Percentiles rank a stretch among this genome's conserved stretches.
Evolutionary conservation across 2,797 vertebrate species (phyloP).

Genomic region (Rhinogobio ventralis): DNA sequence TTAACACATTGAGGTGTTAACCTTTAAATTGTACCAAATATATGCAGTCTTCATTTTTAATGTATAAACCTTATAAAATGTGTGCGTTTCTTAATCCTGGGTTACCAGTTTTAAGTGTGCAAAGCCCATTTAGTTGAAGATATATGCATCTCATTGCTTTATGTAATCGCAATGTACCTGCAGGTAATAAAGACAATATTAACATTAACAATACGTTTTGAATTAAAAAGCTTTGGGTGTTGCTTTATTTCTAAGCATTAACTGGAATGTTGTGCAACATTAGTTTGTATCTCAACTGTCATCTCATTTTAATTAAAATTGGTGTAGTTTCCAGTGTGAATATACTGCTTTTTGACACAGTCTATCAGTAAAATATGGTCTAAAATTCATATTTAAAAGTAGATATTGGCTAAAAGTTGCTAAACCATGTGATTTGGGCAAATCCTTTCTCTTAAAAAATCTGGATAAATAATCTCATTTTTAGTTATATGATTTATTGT

Average conservation of each 20-base stretch:
- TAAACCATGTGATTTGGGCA: neutral
- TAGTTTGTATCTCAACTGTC: slow-evolving; percentile 21
- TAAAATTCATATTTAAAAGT: neutral
- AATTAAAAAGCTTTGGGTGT: slow-evolving; percentile 55
- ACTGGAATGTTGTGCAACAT: slow-evolving; percentile 37
- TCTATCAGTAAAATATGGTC: neutral
- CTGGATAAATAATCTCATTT: neutral
- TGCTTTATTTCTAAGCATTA: slow-evolving; percentile 44
- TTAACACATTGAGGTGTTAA: neutral
- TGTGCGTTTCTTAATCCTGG: neutral
- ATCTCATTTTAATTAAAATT: slow-evolving; percentile 38
- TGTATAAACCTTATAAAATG: neutral
- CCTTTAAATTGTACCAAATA: neutral
- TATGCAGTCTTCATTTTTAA: neutral
- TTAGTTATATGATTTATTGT: slow-evolving; percentile 22
- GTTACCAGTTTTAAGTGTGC: neutral
- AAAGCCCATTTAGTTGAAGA: neutral
- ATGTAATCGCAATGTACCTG: neutral
- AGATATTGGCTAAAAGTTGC: neutral
- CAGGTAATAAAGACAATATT: neutral
- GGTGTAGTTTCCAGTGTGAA: slow-evolving; percentile 17
- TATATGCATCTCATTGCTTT: neutral
- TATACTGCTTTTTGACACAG: slow-evolving; percentile 1
- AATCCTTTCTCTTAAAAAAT: neutral
- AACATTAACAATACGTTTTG: slow-evolving; percentile 23